phyloP scores from a whole-genome alignment of 2,888 invertebrate species.

The Tiliacea aurago region DNA sequence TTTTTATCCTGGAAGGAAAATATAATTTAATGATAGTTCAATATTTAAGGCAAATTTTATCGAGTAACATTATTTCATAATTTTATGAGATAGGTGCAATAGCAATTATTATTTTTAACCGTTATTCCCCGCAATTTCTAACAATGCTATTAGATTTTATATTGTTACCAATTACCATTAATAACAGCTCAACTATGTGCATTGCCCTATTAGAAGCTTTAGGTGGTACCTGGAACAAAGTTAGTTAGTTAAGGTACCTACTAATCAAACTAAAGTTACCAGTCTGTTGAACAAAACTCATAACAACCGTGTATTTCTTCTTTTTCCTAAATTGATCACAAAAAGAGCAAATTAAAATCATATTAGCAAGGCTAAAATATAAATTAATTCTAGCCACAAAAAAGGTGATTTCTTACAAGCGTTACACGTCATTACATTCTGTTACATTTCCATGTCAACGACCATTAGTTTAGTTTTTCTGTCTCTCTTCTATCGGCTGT shows the following conservation, averaged over 20 bases:
- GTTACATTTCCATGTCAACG: conserved; percentile 63
- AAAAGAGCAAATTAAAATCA: conserved; percentile 18
- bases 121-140: conserved; percentile 14
- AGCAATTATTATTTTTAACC: conserved; percentile 12
- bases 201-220: conserved; percentile 4
- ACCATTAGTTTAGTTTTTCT: conserved; percentile 72
- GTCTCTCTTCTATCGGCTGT: conserved; percentile 67
- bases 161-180: conserved; percentile 27
- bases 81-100: conserved; percentile 15
- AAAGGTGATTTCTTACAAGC: conserved; percentile 20
- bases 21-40: conserved; percentile 38
- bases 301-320: background rate
- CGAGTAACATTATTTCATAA: conserved; percentile 24
- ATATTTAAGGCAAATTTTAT: conserved; percentile 30
- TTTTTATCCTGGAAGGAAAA: conserved; percentile 35
- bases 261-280: conserved; percentile 1
- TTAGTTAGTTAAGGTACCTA: background rate
- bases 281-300: background rate
- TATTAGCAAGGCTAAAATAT: conserved; percentile 1
- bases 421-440: conserved; percentile 42
- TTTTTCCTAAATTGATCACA: background rate
- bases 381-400: conserved; percentile 7
- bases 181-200: conserved; percentile 1
- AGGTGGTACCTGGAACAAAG: conserved; percentile 8
- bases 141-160: conserved; percentile 40